These are phyloP conservation scores for Peromyscus nudipes DNA, from an alignment of 2,797 vertebrate genomes.

Conservation along the genomic window DNA sequence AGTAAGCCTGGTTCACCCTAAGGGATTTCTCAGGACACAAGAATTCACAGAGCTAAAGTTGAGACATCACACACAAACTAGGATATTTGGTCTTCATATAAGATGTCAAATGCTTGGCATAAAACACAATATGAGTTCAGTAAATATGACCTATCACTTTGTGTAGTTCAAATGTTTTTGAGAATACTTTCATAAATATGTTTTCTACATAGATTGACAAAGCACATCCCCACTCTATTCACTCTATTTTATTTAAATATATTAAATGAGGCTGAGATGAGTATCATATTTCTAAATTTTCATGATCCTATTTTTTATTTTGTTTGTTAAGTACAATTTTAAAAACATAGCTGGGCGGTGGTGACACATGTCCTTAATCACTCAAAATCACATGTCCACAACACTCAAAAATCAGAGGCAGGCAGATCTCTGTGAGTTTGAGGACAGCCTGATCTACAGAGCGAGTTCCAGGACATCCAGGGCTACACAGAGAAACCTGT, in stretches of 20 bases:
- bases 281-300: background rate
- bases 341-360: too few species aligned
- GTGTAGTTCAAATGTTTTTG: background rate
- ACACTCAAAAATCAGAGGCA: too few species aligned
- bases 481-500: too few species aligned
- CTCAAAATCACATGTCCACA: too few species aligned
- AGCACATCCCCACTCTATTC: background rate
- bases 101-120: background rate
- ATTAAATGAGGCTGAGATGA: background rate
- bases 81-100: background rate
- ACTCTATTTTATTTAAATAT: too few species aligned
- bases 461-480: too few species aligned
- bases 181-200: background rate
- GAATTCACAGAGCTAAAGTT: background rate
- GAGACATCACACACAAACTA: background rate
- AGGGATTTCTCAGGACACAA: background rate
- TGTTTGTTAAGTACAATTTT: background rate
- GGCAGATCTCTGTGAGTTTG: too few species aligned
- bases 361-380: too few species aligned
- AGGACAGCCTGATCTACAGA: too few species aligned
- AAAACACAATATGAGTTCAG: background rate
- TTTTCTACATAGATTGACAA: background rate
- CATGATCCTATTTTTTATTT: background rate
- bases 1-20: too few species aligned
- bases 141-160: background rate